phyloP scores from a whole-genome alignment of 2,888 invertebrate genomes.

The Phaedon cochleariae region DNA sequence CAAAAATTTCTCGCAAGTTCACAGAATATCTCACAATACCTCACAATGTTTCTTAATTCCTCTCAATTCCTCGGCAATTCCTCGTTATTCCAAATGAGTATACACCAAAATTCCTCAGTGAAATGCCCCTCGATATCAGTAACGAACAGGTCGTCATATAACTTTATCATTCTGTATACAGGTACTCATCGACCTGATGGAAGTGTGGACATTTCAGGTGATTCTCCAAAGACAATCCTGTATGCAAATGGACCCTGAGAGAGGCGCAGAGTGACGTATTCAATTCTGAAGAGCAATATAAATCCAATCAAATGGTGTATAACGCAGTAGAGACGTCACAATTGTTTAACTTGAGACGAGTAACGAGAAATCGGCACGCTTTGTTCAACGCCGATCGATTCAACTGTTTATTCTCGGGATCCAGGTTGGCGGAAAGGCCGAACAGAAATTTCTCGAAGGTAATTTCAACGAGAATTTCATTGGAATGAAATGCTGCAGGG shows the following conservation, averaged over 20 bases:
- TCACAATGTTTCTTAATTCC: too few species aligned
- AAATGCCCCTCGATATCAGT: too few species aligned
- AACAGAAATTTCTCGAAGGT: not conserved
- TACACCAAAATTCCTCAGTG: too few species aligned
- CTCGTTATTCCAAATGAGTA: too few species aligned
- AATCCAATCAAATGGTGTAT: constrained; percentile 51
- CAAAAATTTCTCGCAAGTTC: too few species aligned
- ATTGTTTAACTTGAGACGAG: constrained; percentile 47
- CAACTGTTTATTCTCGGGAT: constrained; percentile 44
- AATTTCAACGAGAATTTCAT: not conserved
- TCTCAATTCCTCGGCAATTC: too few species aligned
- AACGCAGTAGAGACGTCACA: constrained; percentile 46
- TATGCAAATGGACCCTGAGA: constrained; percentile 47
- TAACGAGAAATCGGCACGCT: constrained; percentile 45
- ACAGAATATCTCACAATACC: too few species aligned
- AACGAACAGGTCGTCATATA: too few species aligned
- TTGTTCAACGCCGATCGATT: constrained; percentile 47
- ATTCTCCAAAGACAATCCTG: constrained; percentile 51
- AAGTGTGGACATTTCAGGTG: constrained; percentile 45
- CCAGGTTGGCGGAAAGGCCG: constrained; percentile 7
- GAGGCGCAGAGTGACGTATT: constrained; percentile 45
- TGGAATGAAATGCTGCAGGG: not conserved
- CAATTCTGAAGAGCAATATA: constrained; percentile 48
- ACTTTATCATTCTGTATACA: not conserved
- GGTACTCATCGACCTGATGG: constrained; percentile 9